These are phyloP conservation scores for Tineola bisselliella DNA, from an alignment of 2,888 invertebrate species.

Conservation along the genomic window DNA sequence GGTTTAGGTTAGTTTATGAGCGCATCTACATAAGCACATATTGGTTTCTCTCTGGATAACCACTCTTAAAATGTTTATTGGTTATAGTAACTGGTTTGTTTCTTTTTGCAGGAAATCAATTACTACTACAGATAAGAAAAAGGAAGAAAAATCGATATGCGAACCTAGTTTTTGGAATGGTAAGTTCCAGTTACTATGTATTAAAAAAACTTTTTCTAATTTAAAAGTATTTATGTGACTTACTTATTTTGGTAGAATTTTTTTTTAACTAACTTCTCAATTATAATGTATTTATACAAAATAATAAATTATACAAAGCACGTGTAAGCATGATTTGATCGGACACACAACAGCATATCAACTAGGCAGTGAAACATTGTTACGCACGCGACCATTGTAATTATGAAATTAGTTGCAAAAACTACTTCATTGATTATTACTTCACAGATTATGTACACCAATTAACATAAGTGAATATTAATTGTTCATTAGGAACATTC, in stretches of 20 bases:
- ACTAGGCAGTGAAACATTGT: background rate
- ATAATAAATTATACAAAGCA: background rate
- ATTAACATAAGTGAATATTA: slow-evolving; percentile 6
- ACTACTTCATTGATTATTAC: slow-evolving; percentile 7
- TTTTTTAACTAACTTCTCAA: slow-evolving; percentile 8
- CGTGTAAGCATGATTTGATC: background rate
- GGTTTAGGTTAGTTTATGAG: too few relatives aligned
- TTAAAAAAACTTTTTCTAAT: slow-evolving; percentile 12
- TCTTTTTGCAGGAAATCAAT: slow-evolving; percentile 48
- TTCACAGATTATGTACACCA: background rate
- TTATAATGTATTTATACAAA: slow-evolving; percentile 17
- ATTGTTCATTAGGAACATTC: background rate
- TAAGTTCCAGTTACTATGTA: slow-evolving; percentile 23
- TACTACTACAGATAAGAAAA: slow-evolving; percentile 35
- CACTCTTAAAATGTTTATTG: too few relatives aligned
- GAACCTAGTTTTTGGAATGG: slow-evolving; percentile 58
- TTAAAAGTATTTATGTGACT: too few relatives aligned
- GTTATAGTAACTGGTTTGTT: too few relatives aligned
- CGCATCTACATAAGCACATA: too few relatives aligned
- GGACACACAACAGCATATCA: background rate
- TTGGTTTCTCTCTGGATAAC: too few relatives aligned
- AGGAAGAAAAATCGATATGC: slow-evolving; percentile 43
- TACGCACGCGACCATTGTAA: slow-evolving; percentile 7
- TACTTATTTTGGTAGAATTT: too few relatives aligned
- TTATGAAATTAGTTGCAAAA: slow-evolving; percentile 12